Conservation (phyloP, 2,113 vertebrate species). For the Triplophysa siluroides region DNA sequence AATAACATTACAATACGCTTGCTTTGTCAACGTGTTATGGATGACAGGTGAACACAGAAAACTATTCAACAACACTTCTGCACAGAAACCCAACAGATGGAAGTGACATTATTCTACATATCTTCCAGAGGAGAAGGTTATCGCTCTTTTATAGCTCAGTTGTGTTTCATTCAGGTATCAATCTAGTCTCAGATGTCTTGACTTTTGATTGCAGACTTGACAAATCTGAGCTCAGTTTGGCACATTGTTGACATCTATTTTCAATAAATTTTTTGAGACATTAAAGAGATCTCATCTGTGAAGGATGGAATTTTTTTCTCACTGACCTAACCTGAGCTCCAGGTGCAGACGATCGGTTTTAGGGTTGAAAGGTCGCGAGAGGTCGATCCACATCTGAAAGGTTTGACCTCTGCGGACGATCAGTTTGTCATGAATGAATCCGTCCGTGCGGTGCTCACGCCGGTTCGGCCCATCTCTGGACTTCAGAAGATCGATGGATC, state of each 20-base stretch:
- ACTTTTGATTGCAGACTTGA: too few relatives aligned
- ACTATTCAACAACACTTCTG: neutral
- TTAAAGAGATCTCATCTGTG: too few relatives aligned
- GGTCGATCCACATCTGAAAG: conserved; percentile 76
- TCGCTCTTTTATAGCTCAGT: too few relatives aligned
- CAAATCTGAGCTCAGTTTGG: too few relatives aligned
- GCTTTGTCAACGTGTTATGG: neutral
- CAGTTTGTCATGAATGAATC: conserved; percentile 71
- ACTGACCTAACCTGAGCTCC: conserved; percentile 77
- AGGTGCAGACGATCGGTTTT: conserved; percentile 74
- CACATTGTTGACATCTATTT: too few relatives aligned
- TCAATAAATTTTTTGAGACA: too few relatives aligned
- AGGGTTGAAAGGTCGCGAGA: conserved; percentile 74
- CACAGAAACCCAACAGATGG: neutral
- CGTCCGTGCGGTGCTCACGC: conserved; percentile 77
- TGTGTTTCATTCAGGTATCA: too few relatives aligned
- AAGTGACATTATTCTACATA: too few relatives aligned
- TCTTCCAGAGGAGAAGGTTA: too few relatives aligned
- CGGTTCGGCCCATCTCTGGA: conserved; percentile 68
- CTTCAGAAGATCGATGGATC: conserved; percentile 76
- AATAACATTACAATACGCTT: neutral
- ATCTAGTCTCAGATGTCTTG: too few relatives aligned
- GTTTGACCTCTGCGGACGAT: conserved; percentile 83
- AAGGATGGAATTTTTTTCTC: neutral
- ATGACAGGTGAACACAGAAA: neutral